phyloP scores from a whole-genome alignment of 2,113 vertebrate species.

The Struthidea cinerea region DNA sequence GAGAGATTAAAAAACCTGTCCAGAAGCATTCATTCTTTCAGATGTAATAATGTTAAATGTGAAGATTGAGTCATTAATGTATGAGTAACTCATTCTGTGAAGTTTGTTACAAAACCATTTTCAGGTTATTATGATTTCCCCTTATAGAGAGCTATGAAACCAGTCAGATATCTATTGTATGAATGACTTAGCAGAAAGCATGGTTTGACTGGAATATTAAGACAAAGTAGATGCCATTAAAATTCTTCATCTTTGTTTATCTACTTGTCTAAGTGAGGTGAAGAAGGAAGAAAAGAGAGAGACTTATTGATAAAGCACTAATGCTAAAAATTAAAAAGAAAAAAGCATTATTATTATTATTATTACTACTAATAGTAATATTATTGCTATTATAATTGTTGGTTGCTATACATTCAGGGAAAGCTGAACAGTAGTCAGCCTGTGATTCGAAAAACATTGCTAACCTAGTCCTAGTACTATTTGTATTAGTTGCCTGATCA shows the following conservation, averaged over 20 bases:
- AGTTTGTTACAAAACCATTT: background rate
- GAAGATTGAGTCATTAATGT: background rate
- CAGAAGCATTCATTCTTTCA: background rate
- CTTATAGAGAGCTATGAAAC: background rate
- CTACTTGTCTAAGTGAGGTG: background rate
- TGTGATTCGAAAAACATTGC: background rate
- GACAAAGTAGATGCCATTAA: background rate
- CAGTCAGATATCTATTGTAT: background rate
- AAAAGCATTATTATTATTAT: background rate
- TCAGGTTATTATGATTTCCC: background rate
- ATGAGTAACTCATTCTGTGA: background rate
- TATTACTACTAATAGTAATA: accelerated
- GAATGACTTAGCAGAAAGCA: background rate
- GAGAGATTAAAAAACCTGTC: background rate
- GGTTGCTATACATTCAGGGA: background rate
- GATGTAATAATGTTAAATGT: background rate
- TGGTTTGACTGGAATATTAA: background rate
- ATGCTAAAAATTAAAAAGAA: background rate
- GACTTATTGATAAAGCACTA: background rate
- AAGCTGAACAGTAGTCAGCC: background rate
- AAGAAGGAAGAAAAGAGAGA: background rate
- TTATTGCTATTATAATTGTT: background rate
- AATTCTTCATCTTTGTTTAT: background rate
- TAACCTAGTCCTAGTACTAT: background rate
- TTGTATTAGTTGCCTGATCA: background rate